Base-by-base conservation (phyloP, 2,888 invertebrate genomes). In the Pristionchus japonicus region DNA sequence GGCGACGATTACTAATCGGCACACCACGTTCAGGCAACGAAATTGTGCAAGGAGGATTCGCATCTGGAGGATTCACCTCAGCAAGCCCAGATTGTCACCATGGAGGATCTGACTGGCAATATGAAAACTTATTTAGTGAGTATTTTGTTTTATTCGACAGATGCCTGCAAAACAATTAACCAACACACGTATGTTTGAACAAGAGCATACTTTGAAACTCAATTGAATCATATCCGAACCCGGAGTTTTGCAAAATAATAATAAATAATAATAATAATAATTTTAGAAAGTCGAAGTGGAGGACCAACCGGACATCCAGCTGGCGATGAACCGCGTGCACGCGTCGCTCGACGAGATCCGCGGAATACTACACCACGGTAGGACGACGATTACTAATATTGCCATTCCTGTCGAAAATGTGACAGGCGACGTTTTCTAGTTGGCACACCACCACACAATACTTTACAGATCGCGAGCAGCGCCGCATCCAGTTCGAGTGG, bases 401-500 rank as follows among this genome's bases (percentile, higher is more conserved):
- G 70, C n/a, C 37, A 70, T 43, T 43, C n/a, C 49, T 70, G 67
- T 34, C 37, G n/a, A 83, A 57, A 49, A 74, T 70, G 1, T 11
- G 77, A 43, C 43, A 77, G 27, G 43, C 77, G 77, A 77, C 77
- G 77, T 86, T 52, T 90, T 1, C 27, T 52, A 52, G 23, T 70
- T 20, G 3, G 17, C 23, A 40, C 77, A 77, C 77, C n/a, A 43
- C 27, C 9, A 2, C 74, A 52, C 31, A 61, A n/a, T n/a, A n/a
- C 2, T 37, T 85, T 92, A 23, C 90, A 93, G 93, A 93, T 83
- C 91, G 93, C 74, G 91, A 93, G 70, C 88, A 92, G 49, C 90
- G 90, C 74, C 90, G 91, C 47, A 92, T 93, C 67, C 91, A 92
- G 87, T 93, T 92, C 90, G 93, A 93, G 88, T 93, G 93, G 93